A percentile compares a stretch with the other conserved stretches of the same genome.
Conservation (phyloP, 2,113 vertebrate genomes). For the Serinus canaria region DNA sequence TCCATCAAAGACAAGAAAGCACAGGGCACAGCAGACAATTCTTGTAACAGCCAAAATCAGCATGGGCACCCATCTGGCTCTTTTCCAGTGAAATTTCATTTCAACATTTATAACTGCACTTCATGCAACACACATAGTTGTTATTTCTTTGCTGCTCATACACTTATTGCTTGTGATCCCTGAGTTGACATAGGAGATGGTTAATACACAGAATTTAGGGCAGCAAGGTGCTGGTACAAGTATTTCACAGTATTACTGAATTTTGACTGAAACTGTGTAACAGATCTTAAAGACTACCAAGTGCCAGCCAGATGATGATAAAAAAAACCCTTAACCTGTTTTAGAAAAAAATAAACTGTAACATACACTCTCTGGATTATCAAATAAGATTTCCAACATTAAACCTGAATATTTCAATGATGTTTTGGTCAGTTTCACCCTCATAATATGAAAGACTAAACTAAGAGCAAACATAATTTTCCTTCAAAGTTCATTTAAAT, state of each 20-base stretch:
- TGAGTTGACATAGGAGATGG: background rate
- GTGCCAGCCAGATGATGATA: background rate
- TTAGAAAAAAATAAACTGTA: background rate
- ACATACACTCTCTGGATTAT: background rate
- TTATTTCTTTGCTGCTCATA: background rate
- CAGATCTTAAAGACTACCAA: background rate
- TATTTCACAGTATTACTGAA: background rate
- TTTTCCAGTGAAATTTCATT: background rate
- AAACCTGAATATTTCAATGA: background rate
- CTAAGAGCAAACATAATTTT: background rate
- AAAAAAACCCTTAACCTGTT: accelerated
- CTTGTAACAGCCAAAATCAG: background rate
- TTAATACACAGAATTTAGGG: background rate
- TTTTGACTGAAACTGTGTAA: background rate
- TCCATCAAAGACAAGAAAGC: background rate
- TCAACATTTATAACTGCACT: background rate
- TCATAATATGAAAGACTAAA: background rate
- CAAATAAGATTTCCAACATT: background rate
- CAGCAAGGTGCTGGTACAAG: background rate
- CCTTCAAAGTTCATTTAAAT: background rate
- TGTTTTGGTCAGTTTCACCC: background rate
- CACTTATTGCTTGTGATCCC: background rate
- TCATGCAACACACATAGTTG: accelerated
- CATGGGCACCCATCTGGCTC: background rate
- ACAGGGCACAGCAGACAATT: background rate